phyloP scores from a whole-genome alignment of 2,113 vertebrate genomes.

The Seriola dumerili region DNA sequence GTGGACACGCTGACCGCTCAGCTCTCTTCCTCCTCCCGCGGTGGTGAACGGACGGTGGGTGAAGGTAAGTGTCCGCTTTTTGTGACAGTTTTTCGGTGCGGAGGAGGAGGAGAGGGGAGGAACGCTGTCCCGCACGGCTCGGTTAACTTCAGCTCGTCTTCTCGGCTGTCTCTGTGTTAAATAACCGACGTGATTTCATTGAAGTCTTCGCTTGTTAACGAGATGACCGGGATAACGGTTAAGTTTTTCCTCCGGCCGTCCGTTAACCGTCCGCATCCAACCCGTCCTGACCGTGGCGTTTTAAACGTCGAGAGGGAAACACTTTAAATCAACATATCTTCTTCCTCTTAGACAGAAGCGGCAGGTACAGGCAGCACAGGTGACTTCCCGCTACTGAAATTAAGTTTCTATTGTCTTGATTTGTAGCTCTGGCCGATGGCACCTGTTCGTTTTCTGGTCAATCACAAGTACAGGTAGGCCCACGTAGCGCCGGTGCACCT shows the following conservation, averaged over 20 bases:
- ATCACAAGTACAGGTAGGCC: too few species aligned
- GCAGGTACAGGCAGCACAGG: too few species aligned
- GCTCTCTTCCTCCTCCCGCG: neutral
- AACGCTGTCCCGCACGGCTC: conserved; percentile 8
- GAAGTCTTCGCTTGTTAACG: neutral
- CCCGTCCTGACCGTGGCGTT: neutral
- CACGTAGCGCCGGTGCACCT: too few species aligned
- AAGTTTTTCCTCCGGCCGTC: neutral
- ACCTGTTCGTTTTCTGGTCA: neutral
- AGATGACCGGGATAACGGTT: neutral
- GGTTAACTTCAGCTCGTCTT: conserved; percentile 11
- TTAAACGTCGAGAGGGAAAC: too few species aligned
- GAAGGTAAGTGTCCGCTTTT: conserved; percentile 53
- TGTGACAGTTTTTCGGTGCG: conserved; percentile 34
- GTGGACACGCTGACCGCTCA: neutral
- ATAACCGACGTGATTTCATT: too few species aligned
- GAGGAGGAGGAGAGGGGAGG: neutral
- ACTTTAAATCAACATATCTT: too few species aligned
- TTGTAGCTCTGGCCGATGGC: too few species aligned
- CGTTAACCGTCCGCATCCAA: neutral
- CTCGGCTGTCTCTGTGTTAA: neutral
- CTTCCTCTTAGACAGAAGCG: too few species aligned
- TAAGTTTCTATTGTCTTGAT: neutral
- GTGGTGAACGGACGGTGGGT: neutral
- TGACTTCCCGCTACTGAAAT: too few species aligned